phyloP scores from a whole-genome alignment of 2,888 invertebrate genomes.

The Melinaea menophilus region DNA sequence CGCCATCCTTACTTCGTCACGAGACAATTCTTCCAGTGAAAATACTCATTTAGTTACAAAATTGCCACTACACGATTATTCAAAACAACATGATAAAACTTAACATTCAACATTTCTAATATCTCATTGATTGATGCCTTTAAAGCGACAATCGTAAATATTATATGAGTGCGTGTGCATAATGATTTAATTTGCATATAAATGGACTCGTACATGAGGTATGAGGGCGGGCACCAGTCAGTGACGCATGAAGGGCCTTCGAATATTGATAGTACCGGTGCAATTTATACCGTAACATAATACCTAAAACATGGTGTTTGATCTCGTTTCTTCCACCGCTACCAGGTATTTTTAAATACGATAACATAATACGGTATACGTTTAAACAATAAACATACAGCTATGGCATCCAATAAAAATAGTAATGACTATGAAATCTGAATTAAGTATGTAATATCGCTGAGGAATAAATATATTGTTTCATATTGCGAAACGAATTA shows the following conservation, averaged over 20 bases:
- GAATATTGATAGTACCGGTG: no score
- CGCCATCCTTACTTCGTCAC: constrained; percentile 9
- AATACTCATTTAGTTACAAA: background rate
- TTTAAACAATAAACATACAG: background rate
- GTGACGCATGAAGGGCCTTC: background rate
- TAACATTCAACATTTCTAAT: background rate
- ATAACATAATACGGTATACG: background rate
- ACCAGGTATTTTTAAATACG: background rate
- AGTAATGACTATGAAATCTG: constrained; percentile 3
- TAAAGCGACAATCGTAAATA: background rate
- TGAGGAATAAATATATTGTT: background rate
- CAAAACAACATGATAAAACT: background rate
- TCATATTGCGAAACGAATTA: background rate
- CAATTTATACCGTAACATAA: no score
- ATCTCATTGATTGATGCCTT: background rate
- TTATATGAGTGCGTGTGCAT: constrained; percentile 3
- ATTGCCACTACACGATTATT: background rate
- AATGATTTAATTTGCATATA: background rate
- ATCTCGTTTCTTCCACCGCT: no score
- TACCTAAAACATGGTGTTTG: no score
- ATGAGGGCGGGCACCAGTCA: background rate
- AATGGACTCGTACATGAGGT: background rate
- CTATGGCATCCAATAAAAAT: background rate
- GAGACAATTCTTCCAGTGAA: constrained; percentile 15
- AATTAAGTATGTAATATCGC: background rate